Evolutionary conservation across 2,797 vertebrate genomes (phyloP), one percentile per base, ranked within the genome.

Genomic region (Coranthus polyacanthus): DNA sequence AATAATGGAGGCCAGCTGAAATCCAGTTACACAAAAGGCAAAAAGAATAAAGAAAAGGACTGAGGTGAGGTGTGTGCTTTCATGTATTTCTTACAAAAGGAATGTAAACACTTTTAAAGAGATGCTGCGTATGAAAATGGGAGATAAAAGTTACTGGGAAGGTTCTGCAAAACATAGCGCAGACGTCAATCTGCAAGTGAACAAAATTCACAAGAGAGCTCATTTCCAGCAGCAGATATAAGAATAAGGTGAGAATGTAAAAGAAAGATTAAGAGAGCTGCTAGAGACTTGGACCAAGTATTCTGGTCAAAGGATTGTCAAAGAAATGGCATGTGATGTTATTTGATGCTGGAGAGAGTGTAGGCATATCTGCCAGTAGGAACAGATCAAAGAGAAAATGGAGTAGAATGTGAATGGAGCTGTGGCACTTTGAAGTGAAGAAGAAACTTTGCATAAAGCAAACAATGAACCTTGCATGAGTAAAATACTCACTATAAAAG

Each of bases 301-400:
- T 83, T 83, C 78, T 70, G 82, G 88, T 81, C 82, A 86, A 85
- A 88, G 81, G 77, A 76, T 71, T 85, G 86, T 88, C 86, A 87
- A 54, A 76, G 80, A 83, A 88, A 81, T 66, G 81, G 62, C 68
- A 84, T 81, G 75, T 77, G 81, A 89, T 87, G 81, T 79, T 82
- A 82, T 84, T 82, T 88, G 85, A 91, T 82, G 76, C 78, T 67
- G 74, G 52, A 56, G 69, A 61, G 71, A 72, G 74, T 42, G 83
- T 58, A 66, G 74, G 75, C 57, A 68, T 63, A 82, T 71, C 82
- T 82, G 77, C 74, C 76, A 76, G 79, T 45, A 69, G 67, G 58
- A 81, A 55, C 34, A 49, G 79, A 90, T 89, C 86, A 91, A 85
- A 90, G 76, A 55, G 58, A 66, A 74, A 79, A 60, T 38, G 6